These are phyloP conservation scores for Paguma larvata DNA, from an alignment of 2,797 vertebrate genomes.

Conservation along the genomic window DNA sequence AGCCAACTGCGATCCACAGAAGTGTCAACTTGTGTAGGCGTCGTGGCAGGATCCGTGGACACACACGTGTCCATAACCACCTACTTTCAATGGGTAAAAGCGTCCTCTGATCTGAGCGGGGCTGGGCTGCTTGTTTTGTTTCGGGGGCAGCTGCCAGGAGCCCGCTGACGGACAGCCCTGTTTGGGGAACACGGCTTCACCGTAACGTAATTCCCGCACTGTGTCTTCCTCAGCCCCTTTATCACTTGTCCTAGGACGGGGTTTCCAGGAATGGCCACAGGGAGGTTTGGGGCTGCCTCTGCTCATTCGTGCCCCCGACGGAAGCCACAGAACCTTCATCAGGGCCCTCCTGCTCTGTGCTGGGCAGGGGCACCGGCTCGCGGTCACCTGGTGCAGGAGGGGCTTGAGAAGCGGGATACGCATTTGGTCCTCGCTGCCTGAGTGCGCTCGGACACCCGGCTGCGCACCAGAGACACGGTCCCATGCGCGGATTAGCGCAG, in stretches of 20 bases:
- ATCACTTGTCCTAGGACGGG: neutral
- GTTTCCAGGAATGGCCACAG: neutral
- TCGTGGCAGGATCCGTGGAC: neutral
- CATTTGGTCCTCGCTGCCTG: neutral
- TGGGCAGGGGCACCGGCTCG: neutral
- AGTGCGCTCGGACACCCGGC: neutral
- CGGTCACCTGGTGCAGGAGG: rapidly evolving
- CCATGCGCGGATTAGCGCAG: too few species aligned
- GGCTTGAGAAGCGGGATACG: neutral
- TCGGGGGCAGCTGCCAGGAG: rapidly evolving
- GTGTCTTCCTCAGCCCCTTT: neutral
- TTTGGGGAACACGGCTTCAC: neutral
- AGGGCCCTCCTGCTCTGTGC: neutral
- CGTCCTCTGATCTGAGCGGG: neutral
- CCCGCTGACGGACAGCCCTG: rapidly evolving
- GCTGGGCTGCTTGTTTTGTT: neutral
- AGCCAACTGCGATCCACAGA: neutral
- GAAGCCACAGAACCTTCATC: neutral
- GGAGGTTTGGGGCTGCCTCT: neutral
- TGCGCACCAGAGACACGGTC: neutral
- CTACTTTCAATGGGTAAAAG: neutral
- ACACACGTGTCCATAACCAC: rapidly evolving
- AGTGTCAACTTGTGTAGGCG: rapidly evolving
- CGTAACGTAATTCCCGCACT: neutral
- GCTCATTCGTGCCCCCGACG: rapidly evolving